phyloP scores from a whole-genome alignment of 2,113 vertebrate genomes.

The Prunella fulvescens region DNA sequence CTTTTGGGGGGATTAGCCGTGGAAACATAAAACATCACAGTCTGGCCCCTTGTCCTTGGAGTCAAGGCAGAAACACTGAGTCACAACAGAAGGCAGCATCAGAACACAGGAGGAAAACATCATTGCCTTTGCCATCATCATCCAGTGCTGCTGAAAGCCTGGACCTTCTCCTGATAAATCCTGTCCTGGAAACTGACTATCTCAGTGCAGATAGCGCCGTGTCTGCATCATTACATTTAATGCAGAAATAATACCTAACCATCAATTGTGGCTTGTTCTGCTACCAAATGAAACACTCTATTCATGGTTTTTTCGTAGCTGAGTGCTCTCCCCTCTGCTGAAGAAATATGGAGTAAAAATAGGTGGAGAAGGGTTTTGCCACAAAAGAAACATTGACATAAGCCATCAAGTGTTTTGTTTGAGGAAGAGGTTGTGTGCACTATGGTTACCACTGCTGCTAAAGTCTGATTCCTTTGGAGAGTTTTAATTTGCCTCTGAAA shows the following conservation, averaged over 20 bases:
- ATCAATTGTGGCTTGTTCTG: slow-evolving; percentile 30
- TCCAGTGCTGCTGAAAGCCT: slow-evolving; percentile 51
- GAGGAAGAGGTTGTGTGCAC: background rate
- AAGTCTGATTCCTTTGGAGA: background rate
- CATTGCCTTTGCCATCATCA: background rate
- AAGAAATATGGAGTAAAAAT: slow-evolving; percentile 41
- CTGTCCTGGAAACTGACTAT: slow-evolving; percentile 26
- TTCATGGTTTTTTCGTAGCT: background rate
- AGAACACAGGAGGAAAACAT: background rate
- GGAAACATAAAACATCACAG: background rate
- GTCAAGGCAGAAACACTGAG: background rate
- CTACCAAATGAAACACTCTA: slow-evolving; percentile 14
- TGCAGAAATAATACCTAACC: slow-evolving; percentile 38
- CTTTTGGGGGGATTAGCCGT: background rate
- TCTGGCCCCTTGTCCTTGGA: background rate
- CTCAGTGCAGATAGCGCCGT: background rate
- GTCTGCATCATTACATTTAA: slow-evolving; percentile 30
- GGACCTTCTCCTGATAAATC: slow-evolving; percentile 14
- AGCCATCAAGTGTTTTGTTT: slow-evolving; percentile 15
- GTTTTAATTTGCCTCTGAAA: slow-evolving; percentile 26
- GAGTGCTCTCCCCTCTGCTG: background rate
- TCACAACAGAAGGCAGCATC: background rate
- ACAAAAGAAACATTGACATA: slow-evolving; percentile 57
- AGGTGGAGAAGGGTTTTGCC: slow-evolving; percentile 46
- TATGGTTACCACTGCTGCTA: background rate